These are phyloP conservation scores for Siphamia tubifer DNA, from an alignment of 2,113 vertebrate genomes.

Conservation along the genomic window DNA sequence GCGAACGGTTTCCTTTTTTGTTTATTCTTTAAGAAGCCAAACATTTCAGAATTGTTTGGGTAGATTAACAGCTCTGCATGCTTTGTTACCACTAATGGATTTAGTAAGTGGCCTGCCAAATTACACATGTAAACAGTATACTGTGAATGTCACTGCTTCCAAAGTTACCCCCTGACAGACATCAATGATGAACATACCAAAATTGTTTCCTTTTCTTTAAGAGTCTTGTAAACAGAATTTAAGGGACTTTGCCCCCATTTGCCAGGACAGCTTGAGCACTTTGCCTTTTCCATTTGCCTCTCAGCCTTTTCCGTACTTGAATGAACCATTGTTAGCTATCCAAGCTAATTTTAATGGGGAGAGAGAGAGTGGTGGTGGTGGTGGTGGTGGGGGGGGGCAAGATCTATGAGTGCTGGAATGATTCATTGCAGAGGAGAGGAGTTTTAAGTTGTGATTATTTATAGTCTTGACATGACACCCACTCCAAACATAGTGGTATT, in stretches of 20 bases:
- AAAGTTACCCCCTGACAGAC: slow-evolving; percentile 1
- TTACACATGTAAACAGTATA: slow-evolving; percentile 36
- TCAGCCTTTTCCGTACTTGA: slow-evolving; percentile 31
- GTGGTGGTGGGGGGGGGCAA: too few relatives aligned
- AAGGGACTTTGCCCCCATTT: slow-evolving; percentile 33
- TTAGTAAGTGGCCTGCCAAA: slow-evolving; percentile 13
- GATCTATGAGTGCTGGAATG: slow-evolving; percentile 38
- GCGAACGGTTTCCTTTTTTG: not conserved
- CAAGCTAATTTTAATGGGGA: slow-evolving; percentile 52
- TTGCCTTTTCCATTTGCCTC: slow-evolving; percentile 26
- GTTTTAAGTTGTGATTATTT: slow-evolving; percentile 74
- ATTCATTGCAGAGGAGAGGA: slow-evolving; percentile 49
- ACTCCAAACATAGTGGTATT: slow-evolving; percentile 74
- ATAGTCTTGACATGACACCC: slow-evolving; percentile 73
- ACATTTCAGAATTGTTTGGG: slow-evolving; percentile 16
- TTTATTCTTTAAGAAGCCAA: not conserved
- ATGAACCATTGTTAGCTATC: slow-evolving; percentile 63
- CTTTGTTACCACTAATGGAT: slow-evolving; percentile 37
- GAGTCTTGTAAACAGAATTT: slow-evolving; percentile 34
- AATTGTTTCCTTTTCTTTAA: slow-evolving; percentile 27
- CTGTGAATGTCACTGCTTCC: slow-evolving; percentile 5
- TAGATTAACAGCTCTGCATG: slow-evolving; percentile 30
- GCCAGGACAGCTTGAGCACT: slow-evolving; percentile 34
- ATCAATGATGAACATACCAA: slow-evolving; percentile 7
- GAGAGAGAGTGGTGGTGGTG: slow-evolving; percentile 22